A percentile compares a stretch with the other conserved stretches of the same genome.
These are phyloP conservation scores for Hypomesus transpacificus DNA, from an alignment of 2,113 vertebrate species.

Conservation along the genomic window DNA sequence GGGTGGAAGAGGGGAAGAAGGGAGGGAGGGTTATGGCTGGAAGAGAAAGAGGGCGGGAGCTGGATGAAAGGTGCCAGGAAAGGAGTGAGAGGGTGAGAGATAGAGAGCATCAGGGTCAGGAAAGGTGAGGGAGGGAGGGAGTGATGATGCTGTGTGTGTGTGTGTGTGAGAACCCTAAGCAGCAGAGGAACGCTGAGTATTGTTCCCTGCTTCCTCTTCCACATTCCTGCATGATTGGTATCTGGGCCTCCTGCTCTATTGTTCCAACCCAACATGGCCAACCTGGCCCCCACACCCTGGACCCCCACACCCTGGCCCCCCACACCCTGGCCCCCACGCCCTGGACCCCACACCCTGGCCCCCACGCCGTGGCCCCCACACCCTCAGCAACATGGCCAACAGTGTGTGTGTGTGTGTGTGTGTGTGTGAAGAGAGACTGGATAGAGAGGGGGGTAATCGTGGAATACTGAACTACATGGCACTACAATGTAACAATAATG, in stretches of 20 bases:
- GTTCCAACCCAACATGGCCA: conserved; percentile 53
- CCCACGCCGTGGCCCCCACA: conserved; percentile 31
- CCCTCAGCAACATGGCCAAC: conserved; percentile 27
- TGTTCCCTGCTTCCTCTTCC: conserved; percentile 75
- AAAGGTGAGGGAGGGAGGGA: too few species aligned
- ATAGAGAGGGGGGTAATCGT: too few species aligned
- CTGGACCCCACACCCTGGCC: conserved; percentile 37
- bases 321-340: conserved; percentile 50
- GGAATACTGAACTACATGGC: too few species aligned
- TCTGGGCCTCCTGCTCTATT: conserved; percentile 62
- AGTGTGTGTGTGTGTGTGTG: conserved; percentile 16
- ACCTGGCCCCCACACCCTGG: conserved; percentile 42
- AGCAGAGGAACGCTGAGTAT: conserved; percentile 62
- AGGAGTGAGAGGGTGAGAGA: too few species aligned
- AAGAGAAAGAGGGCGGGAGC: background rate
- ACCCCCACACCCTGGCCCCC: conserved; percentile 38
- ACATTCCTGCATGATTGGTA: conserved; percentile 77
- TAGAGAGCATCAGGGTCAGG: too few species aligned
- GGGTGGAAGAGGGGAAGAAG: too few species aligned
- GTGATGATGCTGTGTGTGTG: conserved; percentile 8
- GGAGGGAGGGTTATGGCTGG: background rate
- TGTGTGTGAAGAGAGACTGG: too few species aligned
- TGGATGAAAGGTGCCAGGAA: too few species aligned
- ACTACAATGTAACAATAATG: too few species aligned
- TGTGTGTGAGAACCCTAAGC: conserved; percentile 36